A percentile compares a stretch with the other conserved stretches of the same genome.
phyloP scores from a whole-genome alignment of 1,140 invertebrate species.

The Drosophila suzukii region DNA sequence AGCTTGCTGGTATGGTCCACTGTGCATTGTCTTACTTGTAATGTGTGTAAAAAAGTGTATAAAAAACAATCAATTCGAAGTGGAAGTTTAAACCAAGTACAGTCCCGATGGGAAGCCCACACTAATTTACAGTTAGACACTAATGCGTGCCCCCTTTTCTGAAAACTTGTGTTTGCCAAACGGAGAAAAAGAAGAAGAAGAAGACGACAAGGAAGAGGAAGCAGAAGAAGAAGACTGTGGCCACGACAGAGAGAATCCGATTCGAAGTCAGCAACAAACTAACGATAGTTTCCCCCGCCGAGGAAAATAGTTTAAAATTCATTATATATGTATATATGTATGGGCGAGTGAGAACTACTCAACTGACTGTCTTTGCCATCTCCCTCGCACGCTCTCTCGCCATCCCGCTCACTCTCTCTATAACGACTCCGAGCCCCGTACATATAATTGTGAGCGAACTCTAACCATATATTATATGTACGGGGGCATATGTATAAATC shows the following conservation, averaged over 20 bases:
- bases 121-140: conserved; percentile 39
- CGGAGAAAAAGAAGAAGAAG: neutral
- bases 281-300: conserved; percentile 58
- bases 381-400: conserved; percentile 1
- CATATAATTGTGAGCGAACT: conserved; percentile 66
- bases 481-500: conserved; percentile 53
- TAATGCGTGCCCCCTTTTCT: conserved; percentile 20
- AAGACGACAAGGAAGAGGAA: no score
- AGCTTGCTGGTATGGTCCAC: conserved; percentile 9
- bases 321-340: conserved; percentile 54
- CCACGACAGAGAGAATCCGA: conserved; percentile 32
- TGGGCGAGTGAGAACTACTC: conserved; percentile 37
- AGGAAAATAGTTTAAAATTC: conserved; percentile 76
- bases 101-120: conserved; percentile 46
- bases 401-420: conserved; percentile 20
- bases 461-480: conserved; percentile 55
- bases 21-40: conserved; percentile 47
- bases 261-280: conserved; percentile 49
- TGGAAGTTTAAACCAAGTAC: conserved; percentile 68
- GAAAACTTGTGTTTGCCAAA: conserved; percentile 45
- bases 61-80: conserved; percentile 68
- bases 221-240: conserved; percentile 1
- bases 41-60: conserved; percentile 45
- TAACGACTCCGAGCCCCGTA: conserved; percentile 21
- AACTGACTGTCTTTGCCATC: neutral